These are phyloP conservation scores for Bradypus variegatus DNA, from an alignment of 2,797 vertebrate genomes.

Conservation along the genomic window DNA sequence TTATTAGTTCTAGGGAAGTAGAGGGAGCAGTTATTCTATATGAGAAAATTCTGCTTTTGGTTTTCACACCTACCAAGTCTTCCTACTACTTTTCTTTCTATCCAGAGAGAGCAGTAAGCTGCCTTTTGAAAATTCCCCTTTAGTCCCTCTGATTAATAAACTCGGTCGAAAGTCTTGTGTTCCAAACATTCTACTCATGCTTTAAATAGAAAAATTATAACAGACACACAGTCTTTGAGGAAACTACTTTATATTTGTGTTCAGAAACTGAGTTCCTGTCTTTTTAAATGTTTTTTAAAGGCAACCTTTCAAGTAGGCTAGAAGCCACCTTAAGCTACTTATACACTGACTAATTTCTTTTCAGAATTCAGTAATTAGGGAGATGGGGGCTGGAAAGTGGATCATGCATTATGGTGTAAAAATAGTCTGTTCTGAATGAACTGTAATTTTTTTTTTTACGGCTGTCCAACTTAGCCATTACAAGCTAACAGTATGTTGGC, in stretches of 20 bases:
- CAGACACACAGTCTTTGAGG: neutral
- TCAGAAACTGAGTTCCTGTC: neutral
- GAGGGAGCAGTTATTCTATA: neutral
- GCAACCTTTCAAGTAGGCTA: neutral
- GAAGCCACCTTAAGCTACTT: neutral
- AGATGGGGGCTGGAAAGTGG: neutral
- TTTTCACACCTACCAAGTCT: constrained; percentile 41
- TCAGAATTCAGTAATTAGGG: neutral
- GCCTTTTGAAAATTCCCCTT: neutral
- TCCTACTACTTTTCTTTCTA: constrained; percentile 7
- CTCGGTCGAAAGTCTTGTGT: neutral
- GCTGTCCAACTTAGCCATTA: neutral
- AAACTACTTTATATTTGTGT: neutral
- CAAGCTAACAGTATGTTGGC: neutral
- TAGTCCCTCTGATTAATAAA: neutral
- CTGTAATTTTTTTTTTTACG: neutral
- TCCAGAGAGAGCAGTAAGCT: neutral
- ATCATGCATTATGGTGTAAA: neutral
- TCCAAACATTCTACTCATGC: neutral
- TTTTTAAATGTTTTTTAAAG: neutral
- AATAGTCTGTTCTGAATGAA: neutral
- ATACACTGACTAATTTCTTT: neutral
- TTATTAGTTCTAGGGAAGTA: neutral
- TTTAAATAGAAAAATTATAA: neutral
- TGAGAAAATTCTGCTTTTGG: constrained; percentile 41